Percentiles rank a stretch among this genome's conserved stretches.
Conservation (phyloP, 1,140 invertebrate species). For the Drosophila athabasca region DNA sequence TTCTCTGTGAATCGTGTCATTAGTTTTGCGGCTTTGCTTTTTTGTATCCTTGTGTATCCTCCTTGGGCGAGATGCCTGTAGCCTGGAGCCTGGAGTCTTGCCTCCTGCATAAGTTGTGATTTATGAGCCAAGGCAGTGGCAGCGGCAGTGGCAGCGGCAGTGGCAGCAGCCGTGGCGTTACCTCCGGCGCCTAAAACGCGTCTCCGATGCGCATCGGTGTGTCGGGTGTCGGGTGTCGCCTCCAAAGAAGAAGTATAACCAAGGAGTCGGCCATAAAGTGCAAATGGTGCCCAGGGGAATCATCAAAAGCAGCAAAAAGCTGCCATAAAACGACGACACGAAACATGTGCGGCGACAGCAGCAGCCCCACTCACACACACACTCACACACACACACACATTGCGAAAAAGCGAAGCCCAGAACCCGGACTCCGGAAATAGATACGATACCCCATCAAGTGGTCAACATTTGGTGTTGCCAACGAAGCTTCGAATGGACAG, state of each 20-base stretch:
- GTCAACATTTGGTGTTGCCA: slow-evolving; percentile 42
- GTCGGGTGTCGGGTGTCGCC: no score
- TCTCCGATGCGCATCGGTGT: no score
- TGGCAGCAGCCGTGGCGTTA: slow-evolving; percentile 1
- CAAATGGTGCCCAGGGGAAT: slow-evolving; percentile 76
- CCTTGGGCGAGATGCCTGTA: no score
- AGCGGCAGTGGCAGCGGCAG: slow-evolving; percentile 29
- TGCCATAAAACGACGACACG: slow-evolving; percentile 66
- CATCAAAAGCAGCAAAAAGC: slow-evolving; percentile 72
- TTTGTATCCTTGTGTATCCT: background rate
- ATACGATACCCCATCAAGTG: slow-evolving; percentile 73
- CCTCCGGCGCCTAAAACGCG: background rate
- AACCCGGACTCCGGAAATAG: slow-evolving; percentile 50
- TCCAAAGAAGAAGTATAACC: no score
- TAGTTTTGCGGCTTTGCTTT: slow-evolving; percentile 3
- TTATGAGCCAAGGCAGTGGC: slow-evolving; percentile 56
- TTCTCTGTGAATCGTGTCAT: background rate
- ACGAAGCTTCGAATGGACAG: no score
- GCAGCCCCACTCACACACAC: slow-evolving; percentile 1
- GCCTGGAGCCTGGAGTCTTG: slow-evolving; percentile 9
- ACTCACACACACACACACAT: background rate
- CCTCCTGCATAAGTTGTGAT: slow-evolving; percentile 53
- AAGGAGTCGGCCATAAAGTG: slow-evolving; percentile 62
- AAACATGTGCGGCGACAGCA: slow-evolving; percentile 63
- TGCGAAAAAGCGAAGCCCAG: background rate